These are phyloP conservation scores for Agriopis marginaria DNA, from an alignment of 2,888 invertebrate species.

Conservation along the genomic window DNA sequence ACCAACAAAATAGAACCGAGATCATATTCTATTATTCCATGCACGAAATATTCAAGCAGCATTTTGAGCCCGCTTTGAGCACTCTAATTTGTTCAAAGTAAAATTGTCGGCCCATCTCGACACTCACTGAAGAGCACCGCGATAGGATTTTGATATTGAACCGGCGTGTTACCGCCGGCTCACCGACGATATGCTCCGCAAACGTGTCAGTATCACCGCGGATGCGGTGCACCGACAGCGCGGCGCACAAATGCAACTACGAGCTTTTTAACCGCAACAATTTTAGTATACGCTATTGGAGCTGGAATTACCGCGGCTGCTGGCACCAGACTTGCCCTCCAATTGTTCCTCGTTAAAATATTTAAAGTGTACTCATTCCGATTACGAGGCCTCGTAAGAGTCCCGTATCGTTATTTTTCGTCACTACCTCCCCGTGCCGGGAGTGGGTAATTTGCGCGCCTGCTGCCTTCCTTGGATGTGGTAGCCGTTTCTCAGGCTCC, in stretches of 20 bases:
- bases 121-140: conserved; percentile 59
- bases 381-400: conserved; percentile 85
- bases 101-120: conserved; percentile 78
- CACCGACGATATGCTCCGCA: conserved; percentile 52
- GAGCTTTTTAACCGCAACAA: conserved; percentile 90
- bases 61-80: conserved; percentile 86
- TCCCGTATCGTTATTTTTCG: conserved; percentile 89
- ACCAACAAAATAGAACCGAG: conserved; percentile 88
- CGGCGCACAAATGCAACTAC: conserved; percentile 83
- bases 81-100: conserved; percentile 89
- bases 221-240: conserved; percentile 50
- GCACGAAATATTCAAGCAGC: conserved; percentile 79
- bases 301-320: conserved; percentile 91
- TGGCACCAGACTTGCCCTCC: conserved; percentile 89
- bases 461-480: conserved; percentile 89
- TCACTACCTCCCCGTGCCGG: conserved; percentile 53
- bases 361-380: conserved; percentile 81
- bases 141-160: conserved; percentile 37
- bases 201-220: conserved; percentile 37
- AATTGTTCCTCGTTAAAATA: conserved; percentile 86
- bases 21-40: conserved; percentile 89
- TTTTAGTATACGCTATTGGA: conserved; percentile 81
- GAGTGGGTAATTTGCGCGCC: conserved; percentile 74
- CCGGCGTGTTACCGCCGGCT: too few relatives aligned
- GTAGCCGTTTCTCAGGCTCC: conserved; percentile 90